Evolutionary conservation across 2,888 invertebrate species (phyloP).

Genomic region (Lithophane leautieri): DNA sequence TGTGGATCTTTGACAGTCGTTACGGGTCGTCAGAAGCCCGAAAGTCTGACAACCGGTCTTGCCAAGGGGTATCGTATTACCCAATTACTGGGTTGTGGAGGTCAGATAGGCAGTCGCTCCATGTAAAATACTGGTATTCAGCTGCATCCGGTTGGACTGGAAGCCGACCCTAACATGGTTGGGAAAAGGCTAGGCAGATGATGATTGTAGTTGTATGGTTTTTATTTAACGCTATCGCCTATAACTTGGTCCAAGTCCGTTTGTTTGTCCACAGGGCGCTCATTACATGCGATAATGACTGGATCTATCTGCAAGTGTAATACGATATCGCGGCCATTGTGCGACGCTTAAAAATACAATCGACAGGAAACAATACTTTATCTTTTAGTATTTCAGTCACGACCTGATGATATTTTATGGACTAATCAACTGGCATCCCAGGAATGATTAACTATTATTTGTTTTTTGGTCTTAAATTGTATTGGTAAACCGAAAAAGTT

Average conservation of each 20-base stretch:
- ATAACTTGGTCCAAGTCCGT: slow-evolving; percentile 20
- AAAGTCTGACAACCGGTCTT: too few species aligned
- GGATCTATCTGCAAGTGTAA: slow-evolving; percentile 81
- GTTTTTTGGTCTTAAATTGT: slow-evolving; percentile 34
- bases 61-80: too few species aligned
- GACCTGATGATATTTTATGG: slow-evolving; percentile 56
- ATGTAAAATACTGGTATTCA: too few species aligned
- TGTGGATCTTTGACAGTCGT: too few species aligned
- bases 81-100: too few species aligned
- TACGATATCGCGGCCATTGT: slow-evolving; percentile 69
- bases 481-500: slow-evolving; percentile 1
- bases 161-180: too few species aligned
- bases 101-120: too few species aligned
- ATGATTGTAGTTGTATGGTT: not conserved
- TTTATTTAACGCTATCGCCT: slow-evolving; percentile 39
- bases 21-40: too few species aligned
- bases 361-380: slow-evolving; percentile 63
- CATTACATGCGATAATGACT: slow-evolving; percentile 82
- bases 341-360: slow-evolving; percentile 64
- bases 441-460: slow-evolving; percentile 45
- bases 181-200: too few species aligned
- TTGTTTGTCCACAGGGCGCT: slow-evolving; percentile 68
- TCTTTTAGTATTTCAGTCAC: slow-evolving; percentile 57
- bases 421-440: slow-evolving; percentile 53
- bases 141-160: too few species aligned